Evolutionary conservation across 2,797 vertebrate species (phyloP), one percentile per base, ranked within the genome.

Genomic region (Acipenser oxyrinchus): DNA sequence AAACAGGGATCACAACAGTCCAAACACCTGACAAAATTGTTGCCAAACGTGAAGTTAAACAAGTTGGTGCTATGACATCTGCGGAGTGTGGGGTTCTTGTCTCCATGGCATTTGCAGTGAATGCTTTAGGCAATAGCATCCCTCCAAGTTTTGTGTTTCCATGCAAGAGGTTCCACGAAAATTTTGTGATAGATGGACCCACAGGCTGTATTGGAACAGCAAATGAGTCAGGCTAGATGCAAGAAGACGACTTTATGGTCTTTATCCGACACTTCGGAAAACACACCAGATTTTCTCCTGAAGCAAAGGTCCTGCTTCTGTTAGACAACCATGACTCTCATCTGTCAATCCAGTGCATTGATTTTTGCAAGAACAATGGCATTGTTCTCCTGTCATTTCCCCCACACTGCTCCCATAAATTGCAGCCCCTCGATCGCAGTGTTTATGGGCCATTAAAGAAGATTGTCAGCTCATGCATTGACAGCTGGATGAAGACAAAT

Each of bases 211-310:
- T 64, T 15, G 68, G 66, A 10, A 51, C 66, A 60, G 67, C 23
- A 49, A 74, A 73, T 52, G 10, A 9, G 8, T 71, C 65, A 15
- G 70, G 72, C 18, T 71, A 68, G 68, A 71, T 72, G 70, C 68
- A 70, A 57, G 63, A 70, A 7, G 70, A 64, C 4, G 68, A 68
- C 52, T 72, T 72, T 37, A 10, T 72, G 9, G 62, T 60, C 51
- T 74, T 71, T 37, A 50, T 74, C 6, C 23, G 37, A 60, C 70
- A 72, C 51, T 70, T 72, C 23, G 57, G 12, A 6, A 71, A 71
- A 11, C 68, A 74, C 8, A 70, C 60, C 11, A 73, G 66, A 64
- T 58, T 70, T 52, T 70, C 51, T 18, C 64, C 55, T 49, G 67
- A 66, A 12, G 63, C n/a, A 6, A 73, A 70, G 37, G 68, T 64